Evolutionary conservation across 1,140 invertebrate species (phyloP).

Genomic region (Philotrypesis tridentata): DNA sequence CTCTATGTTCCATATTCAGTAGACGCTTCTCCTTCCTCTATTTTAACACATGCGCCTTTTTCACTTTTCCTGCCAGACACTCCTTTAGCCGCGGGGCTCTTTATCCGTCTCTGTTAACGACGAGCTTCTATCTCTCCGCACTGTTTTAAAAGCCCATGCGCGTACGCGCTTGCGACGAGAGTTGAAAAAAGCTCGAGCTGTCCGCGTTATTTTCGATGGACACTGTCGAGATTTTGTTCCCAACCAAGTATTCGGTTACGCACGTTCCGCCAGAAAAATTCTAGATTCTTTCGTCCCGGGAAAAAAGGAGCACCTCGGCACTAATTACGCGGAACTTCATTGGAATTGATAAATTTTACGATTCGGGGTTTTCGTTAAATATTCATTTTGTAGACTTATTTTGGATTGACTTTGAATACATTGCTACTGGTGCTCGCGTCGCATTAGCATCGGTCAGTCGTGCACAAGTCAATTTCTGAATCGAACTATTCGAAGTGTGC

Average conservation of each 20-base stretch:
- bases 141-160: not conserved
- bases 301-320: too few species aligned
- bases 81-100: not conserved
- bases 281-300: not conserved
- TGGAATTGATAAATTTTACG: too few species aligned
- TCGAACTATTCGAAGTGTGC: too few species aligned
- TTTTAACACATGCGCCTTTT: not conserved
- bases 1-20: not conserved
- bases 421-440: too few species aligned
- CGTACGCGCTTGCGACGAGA: not conserved
- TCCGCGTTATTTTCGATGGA: not conserved
- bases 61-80: not conserved
- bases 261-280: not conserved
- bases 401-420: too few species aligned
- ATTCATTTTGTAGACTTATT: too few species aligned
- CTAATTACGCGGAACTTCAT: too few species aligned
- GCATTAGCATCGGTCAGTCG: too few species aligned
- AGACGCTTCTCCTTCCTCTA: not conserved
- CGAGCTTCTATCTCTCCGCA: not conserved
- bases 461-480: too few species aligned
- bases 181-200: not conserved
- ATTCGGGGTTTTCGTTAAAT: too few species aligned
- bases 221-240: not conserved
- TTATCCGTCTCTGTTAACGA: not conserved
- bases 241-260: constrained; percentile 4